These are phyloP conservation scores for Drosophila sordidapex DNA, from an alignment of 2,888 invertebrate species.

Conservation along the genomic window DNA sequence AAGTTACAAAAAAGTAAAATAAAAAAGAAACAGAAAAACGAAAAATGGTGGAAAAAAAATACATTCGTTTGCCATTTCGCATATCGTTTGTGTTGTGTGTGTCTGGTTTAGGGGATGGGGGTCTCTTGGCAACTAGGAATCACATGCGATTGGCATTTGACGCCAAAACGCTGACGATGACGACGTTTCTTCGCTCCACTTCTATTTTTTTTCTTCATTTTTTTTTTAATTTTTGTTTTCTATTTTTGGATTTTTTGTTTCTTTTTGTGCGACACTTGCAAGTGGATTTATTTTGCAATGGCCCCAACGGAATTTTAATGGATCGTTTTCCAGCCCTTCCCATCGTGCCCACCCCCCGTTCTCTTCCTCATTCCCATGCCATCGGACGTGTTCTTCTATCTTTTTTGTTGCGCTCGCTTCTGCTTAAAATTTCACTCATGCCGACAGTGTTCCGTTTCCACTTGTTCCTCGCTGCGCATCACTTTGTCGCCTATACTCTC, in stretches of 20 bases:
- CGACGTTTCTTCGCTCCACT: conserved; percentile 50
- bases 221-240: conserved; percentile 19
- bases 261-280: conserved; percentile 67
- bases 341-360: not conserved
- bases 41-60: conserved; percentile 45
- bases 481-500: not conserved
- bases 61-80: conserved; percentile 80
- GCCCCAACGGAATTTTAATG: conserved; percentile 78
- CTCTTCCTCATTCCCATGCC: not conserved
- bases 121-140: conserved; percentile 55
- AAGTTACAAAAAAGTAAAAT: not conserved
- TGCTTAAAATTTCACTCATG: conserved; percentile 78
- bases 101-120: not conserved
- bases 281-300: conserved; percentile 81
- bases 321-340: conserved; percentile 37
- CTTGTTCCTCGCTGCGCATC: conserved; percentile 9
- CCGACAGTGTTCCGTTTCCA: conserved; percentile 27
- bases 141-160: conserved; percentile 81
- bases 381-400: conserved; percentile 63
- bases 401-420: conserved; percentile 33
- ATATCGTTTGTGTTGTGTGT: conserved; percentile 42
- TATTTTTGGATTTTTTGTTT: conserved; percentile 22
- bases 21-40: not conserved
- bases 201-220: conserved; percentile 18
- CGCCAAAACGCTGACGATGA: conserved; percentile 76